phyloP scores from a whole-genome alignment of 2,113 vertebrate genomes.

The Asarcornis scutulata region DNA sequence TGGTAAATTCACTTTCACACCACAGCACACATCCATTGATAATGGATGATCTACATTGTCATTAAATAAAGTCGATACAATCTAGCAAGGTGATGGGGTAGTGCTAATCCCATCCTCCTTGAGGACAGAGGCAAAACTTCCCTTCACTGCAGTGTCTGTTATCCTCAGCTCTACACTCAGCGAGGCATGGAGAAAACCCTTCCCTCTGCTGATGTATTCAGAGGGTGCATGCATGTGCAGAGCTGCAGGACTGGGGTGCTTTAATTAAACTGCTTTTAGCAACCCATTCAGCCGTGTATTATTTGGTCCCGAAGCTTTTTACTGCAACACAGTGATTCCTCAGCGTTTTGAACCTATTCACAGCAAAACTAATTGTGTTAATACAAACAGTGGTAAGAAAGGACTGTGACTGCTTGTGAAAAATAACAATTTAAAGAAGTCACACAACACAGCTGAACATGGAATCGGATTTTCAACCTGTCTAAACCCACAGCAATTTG shows the following conservation, averaged over 20 bases:
- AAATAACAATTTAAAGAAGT: not conserved
- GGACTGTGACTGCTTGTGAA: not conserved
- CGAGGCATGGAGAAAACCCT: not conserved
- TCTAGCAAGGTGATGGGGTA: not conserved
- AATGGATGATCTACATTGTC: not conserved
- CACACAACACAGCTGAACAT: not conserved
- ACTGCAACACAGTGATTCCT: not conserved
- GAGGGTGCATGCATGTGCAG: accelerated
- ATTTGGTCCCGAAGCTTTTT: not conserved
- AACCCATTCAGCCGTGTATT: not conserved
- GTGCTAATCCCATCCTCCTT: not conserved
- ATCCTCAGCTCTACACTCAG: accelerated
- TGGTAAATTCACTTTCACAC: not conserved
- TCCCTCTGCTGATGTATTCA: not conserved
- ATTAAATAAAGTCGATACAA: not conserved
- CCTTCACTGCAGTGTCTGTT: accelerated
- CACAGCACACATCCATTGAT: not conserved
- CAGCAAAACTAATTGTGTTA: not conserved
- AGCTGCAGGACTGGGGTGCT: not conserved
- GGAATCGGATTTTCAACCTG: not conserved
- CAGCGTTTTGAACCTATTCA: not conserved
- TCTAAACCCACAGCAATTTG: not conserved
- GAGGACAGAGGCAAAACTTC: not conserved
- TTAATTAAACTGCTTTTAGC: not conserved
- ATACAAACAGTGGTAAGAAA: not conserved